phyloP scores from a whole-genome alignment of 1,140 invertebrate genomes.

The Drosophila eugracilis region DNA sequence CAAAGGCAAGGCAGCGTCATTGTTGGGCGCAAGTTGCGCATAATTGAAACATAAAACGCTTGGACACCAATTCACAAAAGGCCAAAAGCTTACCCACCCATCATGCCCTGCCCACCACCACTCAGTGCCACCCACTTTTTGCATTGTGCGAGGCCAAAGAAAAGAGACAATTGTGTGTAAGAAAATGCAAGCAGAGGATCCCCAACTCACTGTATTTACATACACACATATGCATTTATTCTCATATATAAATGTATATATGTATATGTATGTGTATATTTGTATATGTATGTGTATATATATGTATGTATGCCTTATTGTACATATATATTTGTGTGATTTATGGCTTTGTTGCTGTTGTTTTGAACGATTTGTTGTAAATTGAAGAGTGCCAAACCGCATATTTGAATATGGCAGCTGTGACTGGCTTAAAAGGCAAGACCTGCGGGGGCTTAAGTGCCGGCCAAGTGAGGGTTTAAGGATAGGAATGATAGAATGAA shows the following conservation, averaged over 20 bases:
- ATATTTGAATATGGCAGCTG: conserved; percentile 73
- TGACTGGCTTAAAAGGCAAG: conserved; percentile 12
- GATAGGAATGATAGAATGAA: background rate
- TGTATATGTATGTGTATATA: conserved; percentile 1
- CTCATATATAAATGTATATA: background rate
- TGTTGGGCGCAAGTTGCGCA: conserved; percentile 80
- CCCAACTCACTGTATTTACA: conserved; percentile 14
- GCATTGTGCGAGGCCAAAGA: conserved; percentile 73
- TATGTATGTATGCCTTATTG: conserved; percentile 23
- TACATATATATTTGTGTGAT: conserved; percentile 46
- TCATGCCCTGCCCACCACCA: background rate
- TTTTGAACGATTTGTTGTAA: conserved; percentile 74
- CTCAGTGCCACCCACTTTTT: conserved; percentile 21
- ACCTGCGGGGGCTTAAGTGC: conserved; percentile 5
- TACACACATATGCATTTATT: background rate
- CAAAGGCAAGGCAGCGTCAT: conserved; percentile 45
- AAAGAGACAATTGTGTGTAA: conserved; percentile 82
- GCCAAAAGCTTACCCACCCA: conserved; percentile 51
- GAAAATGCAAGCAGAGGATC: conserved; percentile 68
- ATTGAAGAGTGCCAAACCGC: conserved; percentile 82
- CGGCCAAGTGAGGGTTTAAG: background rate
- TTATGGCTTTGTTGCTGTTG: conserved; percentile 53
- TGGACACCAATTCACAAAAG: conserved; percentile 83
- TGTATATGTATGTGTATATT: conserved; percentile 17
- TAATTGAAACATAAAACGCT: conserved; percentile 83